Conservation (phyloP, 1,140 invertebrate genomes). For the Aradophagus sp. region DNA sequence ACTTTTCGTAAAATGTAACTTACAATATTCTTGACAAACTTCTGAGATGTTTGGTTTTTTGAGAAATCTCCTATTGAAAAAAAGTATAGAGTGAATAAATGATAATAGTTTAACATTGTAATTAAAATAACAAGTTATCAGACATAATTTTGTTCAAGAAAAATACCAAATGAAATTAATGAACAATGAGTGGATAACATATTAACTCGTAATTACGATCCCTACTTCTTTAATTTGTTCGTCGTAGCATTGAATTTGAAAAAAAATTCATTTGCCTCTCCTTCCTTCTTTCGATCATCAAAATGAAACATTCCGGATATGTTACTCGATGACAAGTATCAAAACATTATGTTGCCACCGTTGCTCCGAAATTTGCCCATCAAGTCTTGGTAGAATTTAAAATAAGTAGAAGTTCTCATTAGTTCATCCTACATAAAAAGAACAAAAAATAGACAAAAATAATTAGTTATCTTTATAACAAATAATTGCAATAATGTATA, state of each 20-base stretch:
- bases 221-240: constrained; percentile 71
- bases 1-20: constrained; percentile 42
- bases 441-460: not conserved
- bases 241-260: constrained; percentile 65
- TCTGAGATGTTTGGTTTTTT: constrained; percentile 85
- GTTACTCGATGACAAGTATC: constrained; percentile 35
- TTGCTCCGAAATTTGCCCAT: constrained; percentile 11
- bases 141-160: not conserved
- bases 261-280: constrained; percentile 60
- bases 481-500: constrained; percentile 4
- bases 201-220: too few relatives aligned
- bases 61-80: constrained; percentile 79
- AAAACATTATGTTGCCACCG: constrained; percentile 37
- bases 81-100: not conserved
- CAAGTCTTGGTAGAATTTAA: constrained; percentile 36
- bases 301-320: constrained; percentile 41
- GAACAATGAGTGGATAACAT: too few relatives aligned
- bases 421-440: constrained; percentile 27
- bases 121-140: not conserved
- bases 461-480: not conserved
- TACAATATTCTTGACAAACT: constrained; percentile 80
- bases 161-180: not conserved
- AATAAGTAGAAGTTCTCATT: constrained; percentile 17
- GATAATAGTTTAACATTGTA: not conserved
- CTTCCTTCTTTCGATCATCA: constrained; percentile 40